phyloP scores from a whole-genome alignment of 2,888 invertebrate genomes.

The Tenodera sinensis region DNA sequence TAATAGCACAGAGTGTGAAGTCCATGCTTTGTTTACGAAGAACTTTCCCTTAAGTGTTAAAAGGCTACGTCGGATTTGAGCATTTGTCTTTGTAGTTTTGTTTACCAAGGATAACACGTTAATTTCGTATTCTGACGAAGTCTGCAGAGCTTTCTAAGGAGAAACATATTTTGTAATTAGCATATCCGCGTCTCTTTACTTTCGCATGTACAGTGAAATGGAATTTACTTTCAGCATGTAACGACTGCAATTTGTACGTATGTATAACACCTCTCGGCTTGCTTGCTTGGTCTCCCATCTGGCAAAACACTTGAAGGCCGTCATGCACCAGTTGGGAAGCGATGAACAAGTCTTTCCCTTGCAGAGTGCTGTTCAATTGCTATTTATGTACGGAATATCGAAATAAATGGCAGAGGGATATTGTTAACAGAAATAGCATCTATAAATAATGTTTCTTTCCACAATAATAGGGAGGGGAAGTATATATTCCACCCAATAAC shows the following conservation, averaged over 20 bases:
- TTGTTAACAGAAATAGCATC: too few species aligned
- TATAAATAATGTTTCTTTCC: too few species aligned
- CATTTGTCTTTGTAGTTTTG: neutral
- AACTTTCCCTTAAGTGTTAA: too few species aligned
- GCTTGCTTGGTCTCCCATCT: neutral
- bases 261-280: neutral
- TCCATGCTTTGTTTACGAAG: too few species aligned
- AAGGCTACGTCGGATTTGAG: too few species aligned
- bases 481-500: too few species aligned
- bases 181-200: neutral
- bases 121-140: too few species aligned
- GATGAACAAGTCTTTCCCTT: neutral
- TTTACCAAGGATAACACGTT: neutral
- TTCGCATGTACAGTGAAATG: neutral
- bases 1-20: too few species aligned
- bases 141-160: neutral
- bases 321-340: slow-evolving; percentile 2
- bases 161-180: neutral
- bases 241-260: neutral
- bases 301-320: slow-evolving; percentile 12
- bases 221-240: neutral
- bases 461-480: too few species aligned
- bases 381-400: too few species aligned
- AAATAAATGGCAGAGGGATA: too few species aligned
- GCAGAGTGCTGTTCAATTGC: too few species aligned